Evolutionary conservation across 2,797 vertebrate species (phyloP).

Genomic region (Vireo griseus): DNA sequence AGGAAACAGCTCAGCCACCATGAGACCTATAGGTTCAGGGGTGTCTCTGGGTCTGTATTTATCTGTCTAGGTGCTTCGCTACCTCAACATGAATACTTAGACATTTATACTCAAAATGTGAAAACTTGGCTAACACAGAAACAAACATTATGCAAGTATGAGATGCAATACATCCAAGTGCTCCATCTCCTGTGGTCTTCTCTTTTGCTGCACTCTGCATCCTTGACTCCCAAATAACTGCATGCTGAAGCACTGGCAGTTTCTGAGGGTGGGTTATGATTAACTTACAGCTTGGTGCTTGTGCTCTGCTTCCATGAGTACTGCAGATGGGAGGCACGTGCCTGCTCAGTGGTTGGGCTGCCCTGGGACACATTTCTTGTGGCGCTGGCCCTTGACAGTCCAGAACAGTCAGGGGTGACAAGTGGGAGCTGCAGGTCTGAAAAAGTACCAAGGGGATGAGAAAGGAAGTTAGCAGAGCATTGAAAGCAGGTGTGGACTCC

Average conservation of each 20-base stretch:
- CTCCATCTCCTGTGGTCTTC: not conserved
- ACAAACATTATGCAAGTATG: not conserved
- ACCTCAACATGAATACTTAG: not conserved
- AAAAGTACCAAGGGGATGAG: conserved; percentile 34
- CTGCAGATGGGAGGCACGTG: not conserved
- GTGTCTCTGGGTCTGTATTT: not conserved
- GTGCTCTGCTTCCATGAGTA: not conserved
- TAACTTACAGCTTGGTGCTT: conserved; percentile 53
- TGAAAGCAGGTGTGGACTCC: not conserved
- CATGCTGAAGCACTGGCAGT: not conserved
- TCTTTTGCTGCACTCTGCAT: not conserved
- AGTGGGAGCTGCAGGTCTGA: conserved; percentile 72
- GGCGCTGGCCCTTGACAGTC: not conserved
- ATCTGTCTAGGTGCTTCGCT: not conserved
- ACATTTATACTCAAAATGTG: not conserved
- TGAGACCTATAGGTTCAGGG: not conserved
- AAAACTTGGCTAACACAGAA: not conserved
- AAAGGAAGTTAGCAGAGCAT: not conserved
- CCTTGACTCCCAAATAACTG: not conserved
- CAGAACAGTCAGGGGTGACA: conserved; percentile 68
- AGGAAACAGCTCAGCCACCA: not conserved
- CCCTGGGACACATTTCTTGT: not conserved
- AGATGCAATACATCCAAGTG: not conserved
- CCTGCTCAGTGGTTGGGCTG: not conserved
- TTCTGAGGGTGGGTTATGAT: not conserved